Evolutionary conservation across 2,888 invertebrate species (phyloP).

Genomic region (Anthophora plumipes): DNA sequence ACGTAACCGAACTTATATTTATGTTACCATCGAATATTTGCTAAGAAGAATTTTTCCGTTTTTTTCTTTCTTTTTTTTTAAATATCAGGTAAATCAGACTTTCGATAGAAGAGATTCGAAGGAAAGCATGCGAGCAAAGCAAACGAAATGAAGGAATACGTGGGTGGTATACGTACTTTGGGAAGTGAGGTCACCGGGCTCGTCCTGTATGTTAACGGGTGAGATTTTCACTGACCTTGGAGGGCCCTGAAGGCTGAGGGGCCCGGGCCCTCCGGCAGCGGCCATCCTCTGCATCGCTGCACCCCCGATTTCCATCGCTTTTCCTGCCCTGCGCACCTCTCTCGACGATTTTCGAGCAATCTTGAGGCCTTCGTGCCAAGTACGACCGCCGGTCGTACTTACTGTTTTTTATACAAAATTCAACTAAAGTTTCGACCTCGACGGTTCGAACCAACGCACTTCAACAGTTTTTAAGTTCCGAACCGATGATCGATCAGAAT

Average conservation of each 20-base stretch:
- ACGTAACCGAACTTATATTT: too few relatives aligned
- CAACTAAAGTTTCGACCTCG: slow-evolving; percentile 31
- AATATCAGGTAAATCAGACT: not conserved
- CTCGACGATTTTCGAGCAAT: slow-evolving; percentile 80
- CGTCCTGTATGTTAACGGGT: slow-evolving; percentile 82
- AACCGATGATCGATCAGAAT: not conserved
- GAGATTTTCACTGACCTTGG: slow-evolving; percentile 83
- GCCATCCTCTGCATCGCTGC: slow-evolving; percentile 80
- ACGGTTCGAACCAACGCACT: not conserved
- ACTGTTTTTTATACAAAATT: slow-evolving; percentile 44
- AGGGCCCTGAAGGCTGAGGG: slow-evolving; percentile 82
- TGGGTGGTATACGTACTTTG: slow-evolving; percentile 78
- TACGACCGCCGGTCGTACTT: slow-evolving; percentile 66
- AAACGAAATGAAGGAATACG: not conserved
- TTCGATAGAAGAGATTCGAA: not conserved
- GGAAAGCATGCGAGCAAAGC: not conserved
- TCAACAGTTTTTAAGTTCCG: not conserved
- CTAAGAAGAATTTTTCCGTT: not conserved
- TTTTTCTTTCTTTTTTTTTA: too few relatives aligned
- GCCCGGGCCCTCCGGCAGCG: slow-evolving; percentile 81
- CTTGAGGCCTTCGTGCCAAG: slow-evolving; percentile 73
- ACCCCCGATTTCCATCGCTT: slow-evolving; percentile 79
- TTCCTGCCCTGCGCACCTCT: slow-evolving; percentile 77
- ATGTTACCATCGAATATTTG: too few relatives aligned
- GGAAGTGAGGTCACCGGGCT: slow-evolving; percentile 80